phyloP scores from a whole-genome alignment of 2,113 vertebrate genomes.

The Lethenteron camtschaticum region DNA sequence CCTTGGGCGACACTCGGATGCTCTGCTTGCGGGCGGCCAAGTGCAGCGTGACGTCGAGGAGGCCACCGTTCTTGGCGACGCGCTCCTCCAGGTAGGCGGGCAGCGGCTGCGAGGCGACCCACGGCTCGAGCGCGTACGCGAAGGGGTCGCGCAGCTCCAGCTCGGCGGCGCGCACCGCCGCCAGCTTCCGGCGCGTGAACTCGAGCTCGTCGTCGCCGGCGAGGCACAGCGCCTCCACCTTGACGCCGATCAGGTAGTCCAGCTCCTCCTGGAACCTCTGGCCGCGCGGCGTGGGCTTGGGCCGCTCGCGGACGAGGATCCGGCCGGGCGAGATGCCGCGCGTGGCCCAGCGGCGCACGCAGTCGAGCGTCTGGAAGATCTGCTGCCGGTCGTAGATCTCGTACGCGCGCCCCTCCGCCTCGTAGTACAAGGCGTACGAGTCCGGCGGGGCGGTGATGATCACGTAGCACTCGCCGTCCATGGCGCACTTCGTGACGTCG shows the following conservation, averaged over 20 bases:
- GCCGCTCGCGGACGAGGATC: constrained; percentile 50
- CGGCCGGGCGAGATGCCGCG: constrained; percentile 55
- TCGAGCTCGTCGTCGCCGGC: constrained; percentile 75
- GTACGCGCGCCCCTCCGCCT: constrained; percentile 81
- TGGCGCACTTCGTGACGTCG: constrained; percentile 16
- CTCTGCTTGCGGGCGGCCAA: constrained; percentile 60
- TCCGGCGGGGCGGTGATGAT: constrained; percentile 23
- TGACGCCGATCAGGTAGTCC: constrained; percentile 70
- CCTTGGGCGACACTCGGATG: constrained; percentile 62
- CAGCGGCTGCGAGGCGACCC: constrained; percentile 53
- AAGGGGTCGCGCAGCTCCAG: constrained; percentile 44
- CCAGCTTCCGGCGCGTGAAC: constrained; percentile 68
- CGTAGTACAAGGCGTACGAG: constrained; percentile 71
- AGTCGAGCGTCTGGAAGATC: constrained; percentile 83
- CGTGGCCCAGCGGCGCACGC: constrained; percentile 69
- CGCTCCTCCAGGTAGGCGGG: constrained; percentile 56
- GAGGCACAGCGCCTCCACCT: constrained; percentile 80
- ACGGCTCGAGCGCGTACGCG: constrained; percentile 86
- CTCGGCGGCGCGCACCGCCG: constrained; percentile 62
- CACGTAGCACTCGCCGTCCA: constrained; percentile 18
- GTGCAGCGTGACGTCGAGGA: constrained; percentile 60
- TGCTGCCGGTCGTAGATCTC: constrained; percentile 96
- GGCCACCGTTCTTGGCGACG: constrained; percentile 33
- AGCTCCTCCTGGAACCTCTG: constrained; percentile 57
- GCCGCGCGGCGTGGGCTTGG: constrained; percentile 34